phyloP scores from a whole-genome alignment of 2,888 invertebrate genomes.

The Dasysyrphus tricinctus region DNA sequence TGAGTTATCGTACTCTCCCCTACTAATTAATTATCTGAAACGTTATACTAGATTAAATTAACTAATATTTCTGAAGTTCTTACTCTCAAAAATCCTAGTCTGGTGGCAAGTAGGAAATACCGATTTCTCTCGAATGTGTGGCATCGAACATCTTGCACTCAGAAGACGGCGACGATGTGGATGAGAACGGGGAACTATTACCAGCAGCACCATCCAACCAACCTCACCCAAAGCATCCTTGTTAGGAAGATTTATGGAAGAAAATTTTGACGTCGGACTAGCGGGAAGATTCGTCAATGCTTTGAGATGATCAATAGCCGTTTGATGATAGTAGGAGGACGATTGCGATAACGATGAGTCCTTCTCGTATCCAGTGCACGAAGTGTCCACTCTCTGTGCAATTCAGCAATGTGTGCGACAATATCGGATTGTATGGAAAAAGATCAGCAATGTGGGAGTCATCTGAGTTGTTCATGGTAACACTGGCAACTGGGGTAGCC shows the following conservation, averaged over 20 bases:
- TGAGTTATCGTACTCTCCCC: too few species aligned
- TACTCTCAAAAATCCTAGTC: slow-evolving; percentile 85
- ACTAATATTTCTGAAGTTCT: slow-evolving; percentile 43
- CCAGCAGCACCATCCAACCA: slow-evolving; percentile 10
- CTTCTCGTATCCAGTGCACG: slow-evolving; percentile 68
- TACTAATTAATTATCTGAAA: slow-evolving; percentile 63
- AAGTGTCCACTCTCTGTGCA: slow-evolving; percentile 76
- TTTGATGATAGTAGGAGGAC: slow-evolving; percentile 77
- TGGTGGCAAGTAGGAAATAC: slow-evolving; percentile 94
- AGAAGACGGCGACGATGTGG: slow-evolving; percentile 54
- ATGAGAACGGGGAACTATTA: slow-evolving; percentile 53
- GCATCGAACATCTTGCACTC: slow-evolving; percentile 90
- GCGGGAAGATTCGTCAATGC: slow-evolving; percentile 84
- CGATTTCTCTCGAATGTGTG: slow-evolving; percentile 95
- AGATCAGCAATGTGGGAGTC: slow-evolving; percentile 76
- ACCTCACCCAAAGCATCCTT: slow-evolving; percentile 35
- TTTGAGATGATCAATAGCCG: slow-evolving; percentile 85
- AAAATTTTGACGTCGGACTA: slow-evolving; percentile 84
- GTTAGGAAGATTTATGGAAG: slow-evolving; percentile 83
- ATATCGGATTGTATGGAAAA: slow-evolving; percentile 76
- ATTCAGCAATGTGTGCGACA: slow-evolving; percentile 76
- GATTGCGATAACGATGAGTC: slow-evolving; percentile 66
- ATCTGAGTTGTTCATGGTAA: slow-evolving; percentile 68
- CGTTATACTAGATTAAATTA: slow-evolving; percentile 68
- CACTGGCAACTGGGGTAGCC: slow-evolving; percentile 45